These are phyloP conservation scores for Wasmannia auropunctata DNA, from an alignment of 1,140 invertebrate genomes.

Conservation along the genomic window DNA sequence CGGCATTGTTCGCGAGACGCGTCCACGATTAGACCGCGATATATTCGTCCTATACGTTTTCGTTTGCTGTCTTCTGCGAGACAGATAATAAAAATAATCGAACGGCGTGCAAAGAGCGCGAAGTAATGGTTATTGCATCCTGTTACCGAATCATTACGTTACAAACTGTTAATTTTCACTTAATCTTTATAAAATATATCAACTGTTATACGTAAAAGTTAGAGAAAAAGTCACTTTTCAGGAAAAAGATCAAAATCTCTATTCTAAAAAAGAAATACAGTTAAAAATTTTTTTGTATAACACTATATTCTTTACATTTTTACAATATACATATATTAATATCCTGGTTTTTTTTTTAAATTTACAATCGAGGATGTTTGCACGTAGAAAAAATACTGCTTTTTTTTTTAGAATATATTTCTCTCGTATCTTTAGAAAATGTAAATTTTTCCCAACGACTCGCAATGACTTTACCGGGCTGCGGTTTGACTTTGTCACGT, in stretches of 20 bases:
- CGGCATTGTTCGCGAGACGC: neutral
- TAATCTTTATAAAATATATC: neutral
- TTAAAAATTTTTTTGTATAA: neutral
- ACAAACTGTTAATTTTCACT: neutral
- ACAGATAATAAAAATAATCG: neutral
- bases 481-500: neutral
- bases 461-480: neutral
- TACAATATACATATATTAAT: neutral
- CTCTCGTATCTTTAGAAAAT: neutral
- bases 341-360: neutral
- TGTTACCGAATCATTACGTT: neutral
- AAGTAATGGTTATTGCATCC: neutral
- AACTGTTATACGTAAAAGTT: neutral
- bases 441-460: too few species aligned
- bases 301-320: neutral
- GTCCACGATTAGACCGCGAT: neutral
- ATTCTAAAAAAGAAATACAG: neutral
- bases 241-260: neutral
- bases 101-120: neutral
- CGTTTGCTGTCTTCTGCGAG: too few species aligned
- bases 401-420: neutral
- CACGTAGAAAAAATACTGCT: neutral
- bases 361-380: neutral
- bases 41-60: neutral
- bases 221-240: neutral